Evolutionary conservation across 2,113 vertebrate genomes (phyloP).

Genomic region (Centrocercus urophasianus): DNA sequence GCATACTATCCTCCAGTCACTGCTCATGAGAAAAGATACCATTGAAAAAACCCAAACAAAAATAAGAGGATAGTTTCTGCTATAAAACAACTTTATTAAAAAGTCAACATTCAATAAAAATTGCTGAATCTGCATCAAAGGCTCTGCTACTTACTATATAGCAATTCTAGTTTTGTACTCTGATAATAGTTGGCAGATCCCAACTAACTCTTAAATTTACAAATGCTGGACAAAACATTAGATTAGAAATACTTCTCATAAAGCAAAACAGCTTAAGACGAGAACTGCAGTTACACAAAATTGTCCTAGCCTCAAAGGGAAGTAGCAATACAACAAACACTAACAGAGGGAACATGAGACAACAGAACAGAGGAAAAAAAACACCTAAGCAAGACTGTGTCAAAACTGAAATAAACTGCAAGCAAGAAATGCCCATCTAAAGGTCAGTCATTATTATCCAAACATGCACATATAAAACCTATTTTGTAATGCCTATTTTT

Average conservation of each 20-base stretch:
- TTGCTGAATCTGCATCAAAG: background rate
- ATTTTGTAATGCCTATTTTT: background rate
- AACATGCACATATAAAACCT: background rate
- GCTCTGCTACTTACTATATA: background rate
- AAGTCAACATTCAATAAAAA: background rate
- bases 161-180: background rate
- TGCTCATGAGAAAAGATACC: background rate
- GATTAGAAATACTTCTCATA: background rate
- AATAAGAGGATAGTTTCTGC: background rate
- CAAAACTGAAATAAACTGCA: background rate
- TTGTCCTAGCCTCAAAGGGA: background rate
- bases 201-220: background rate
- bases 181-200: background rate
- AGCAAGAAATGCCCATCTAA: background rate
- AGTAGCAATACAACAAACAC: background rate
- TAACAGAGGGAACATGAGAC: background rate
- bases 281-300: background rate
- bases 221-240: background rate
- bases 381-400: background rate
- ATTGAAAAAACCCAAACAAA: background rate
- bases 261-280: background rate
- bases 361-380: background rate
- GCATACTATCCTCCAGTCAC: background rate
- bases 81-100: background rate
- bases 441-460: background rate